Evolutionary conservation across 2,888 invertebrate genomes (phyloP), one percentile per base, ranked within the genome.

Genomic region (Trissolcus brochymenae): DNA sequence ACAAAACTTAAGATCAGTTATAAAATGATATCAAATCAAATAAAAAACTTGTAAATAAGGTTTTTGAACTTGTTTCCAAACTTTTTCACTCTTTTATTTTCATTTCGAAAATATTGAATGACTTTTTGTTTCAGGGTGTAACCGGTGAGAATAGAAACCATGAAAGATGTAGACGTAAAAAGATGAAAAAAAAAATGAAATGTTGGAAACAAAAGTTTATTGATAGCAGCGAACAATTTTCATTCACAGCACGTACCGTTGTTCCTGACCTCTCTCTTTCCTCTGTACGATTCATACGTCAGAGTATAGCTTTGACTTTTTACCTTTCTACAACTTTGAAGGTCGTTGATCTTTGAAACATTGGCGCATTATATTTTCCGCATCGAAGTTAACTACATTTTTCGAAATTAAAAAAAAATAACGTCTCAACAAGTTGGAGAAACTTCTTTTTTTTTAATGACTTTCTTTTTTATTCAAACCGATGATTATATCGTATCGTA

Each of bases 111-210:
- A 35, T 11, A 11, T 35, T 35, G 35, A 35, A 35, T 35, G 35
- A 35, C 35, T 35, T 35, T 35, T 35, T 35, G 35, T 35, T 35
- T 64, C 60, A 60, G 55, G 70, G 68, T 75, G 60, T 60, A 43
- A 43, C 49, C 16, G 19, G 46, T 40, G 40, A 64, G 57, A 65
- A 70, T 70, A 70, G 70, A 70, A 65, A 65, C 16, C 60, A 61
- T 14, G 49, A 62, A 64, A 59, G 19, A 64, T 29, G 49, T 50
- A 54, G 54, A 70, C 70, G 70, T 65, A 59, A 65, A 76, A 76
- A 70, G 65, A 70, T 54, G 70, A 76, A 70, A 76, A 76, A 64
- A 76, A 70, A 76, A 76, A 70, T 76, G 59, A 64, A 76, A 70
- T 76, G 64, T 68, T 40, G 67, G 59, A 43, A n/a, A 35, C 35